Evolutionary conservation across 2,797 vertebrate genomes (phyloP).

Genomic region (Scleropages formosus): DNA sequence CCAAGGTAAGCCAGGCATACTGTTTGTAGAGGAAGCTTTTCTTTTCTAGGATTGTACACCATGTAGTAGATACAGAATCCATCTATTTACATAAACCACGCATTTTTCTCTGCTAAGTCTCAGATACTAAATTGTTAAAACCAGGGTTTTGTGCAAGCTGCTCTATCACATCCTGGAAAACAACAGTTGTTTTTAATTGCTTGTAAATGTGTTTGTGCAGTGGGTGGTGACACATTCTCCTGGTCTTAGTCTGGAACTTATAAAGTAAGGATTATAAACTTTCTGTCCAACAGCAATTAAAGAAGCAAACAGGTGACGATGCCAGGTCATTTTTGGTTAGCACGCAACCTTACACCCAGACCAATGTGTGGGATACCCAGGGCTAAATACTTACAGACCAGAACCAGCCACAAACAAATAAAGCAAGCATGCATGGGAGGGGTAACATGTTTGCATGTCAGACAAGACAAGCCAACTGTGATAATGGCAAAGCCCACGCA

Average conservation of each 20-base stretch:
- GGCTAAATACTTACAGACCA: conserved; percentile 3
- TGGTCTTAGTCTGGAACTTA: conserved; percentile 36
- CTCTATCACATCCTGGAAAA: background rate
- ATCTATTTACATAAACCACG: background rate
- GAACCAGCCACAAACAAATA: background rate
- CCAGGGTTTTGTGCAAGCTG: background rate
- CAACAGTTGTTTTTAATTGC: conserved; percentile 29
- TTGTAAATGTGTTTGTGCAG: background rate
- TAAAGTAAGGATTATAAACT: conserved; percentile 41
- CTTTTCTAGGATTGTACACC: background rate
- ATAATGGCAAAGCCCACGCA: background rate
- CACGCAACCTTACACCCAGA: conserved; percentile 39
- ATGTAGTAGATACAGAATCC: background rate
- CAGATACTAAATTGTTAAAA: background rate
- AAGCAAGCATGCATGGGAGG: background rate
- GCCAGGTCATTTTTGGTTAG: conserved; percentile 38
- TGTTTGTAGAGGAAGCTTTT: background rate
- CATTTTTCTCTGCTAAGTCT: background rate
- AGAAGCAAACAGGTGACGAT: conserved; percentile 43
- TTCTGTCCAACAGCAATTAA: conserved; percentile 43
- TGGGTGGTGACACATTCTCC: conserved; percentile 35
- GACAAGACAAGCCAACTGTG: background rate
- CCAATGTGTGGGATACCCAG: conserved; percentile 27
- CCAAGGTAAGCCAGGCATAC: conserved; percentile 71
- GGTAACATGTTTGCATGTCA: conserved; percentile 17